Percentiles rank a stretch among this genome's conserved stretches.
Conservation (phyloP, 30 jellyfish, hydroid and myxozoan genomes). For the Aurelia sp. region DNA sequence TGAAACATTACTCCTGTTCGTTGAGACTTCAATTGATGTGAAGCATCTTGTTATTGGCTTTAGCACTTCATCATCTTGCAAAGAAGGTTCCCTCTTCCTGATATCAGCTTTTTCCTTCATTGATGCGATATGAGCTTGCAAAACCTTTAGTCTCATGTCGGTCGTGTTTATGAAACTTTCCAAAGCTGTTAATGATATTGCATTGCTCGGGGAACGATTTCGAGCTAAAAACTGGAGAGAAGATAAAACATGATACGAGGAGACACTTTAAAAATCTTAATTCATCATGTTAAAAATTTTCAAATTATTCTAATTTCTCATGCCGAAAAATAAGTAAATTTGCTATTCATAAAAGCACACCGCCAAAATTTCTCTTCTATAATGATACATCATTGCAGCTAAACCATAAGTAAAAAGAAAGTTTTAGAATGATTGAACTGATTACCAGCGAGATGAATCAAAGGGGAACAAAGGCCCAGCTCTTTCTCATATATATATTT, state of each 20-base stretch:
- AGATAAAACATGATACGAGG: not conserved
- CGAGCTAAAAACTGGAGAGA: constrained; percentile 74
- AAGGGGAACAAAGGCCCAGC: no score
- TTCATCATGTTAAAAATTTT: not conserved
- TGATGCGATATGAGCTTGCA: constrained; percentile 74
- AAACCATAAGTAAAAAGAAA: no score
- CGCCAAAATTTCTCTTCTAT: no score
- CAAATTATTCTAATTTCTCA: not conserved
- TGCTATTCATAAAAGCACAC: no score
- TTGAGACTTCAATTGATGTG: constrained; percentile 86
- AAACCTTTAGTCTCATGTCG: constrained; percentile 85
- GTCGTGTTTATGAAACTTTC: constrained; percentile 85
- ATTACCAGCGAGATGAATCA: no score
- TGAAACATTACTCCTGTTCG: constrained; percentile 69
- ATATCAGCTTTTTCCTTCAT: constrained; percentile 85
- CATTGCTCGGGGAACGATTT: constrained; percentile 77
- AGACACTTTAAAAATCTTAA: not conserved
- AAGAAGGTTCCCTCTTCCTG: constrained; percentile 70
- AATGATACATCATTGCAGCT: no score
- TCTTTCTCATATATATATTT: no score
- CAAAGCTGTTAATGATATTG: constrained; percentile 79
- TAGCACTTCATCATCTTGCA: constrained; percentile 89
- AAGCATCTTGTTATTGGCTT: constrained; percentile 87
- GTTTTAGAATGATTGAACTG: no score
- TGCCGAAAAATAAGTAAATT: no score